Conservation (phyloP, 2,888 invertebrate genomes). For the Orchesellides sinensis region DNA sequence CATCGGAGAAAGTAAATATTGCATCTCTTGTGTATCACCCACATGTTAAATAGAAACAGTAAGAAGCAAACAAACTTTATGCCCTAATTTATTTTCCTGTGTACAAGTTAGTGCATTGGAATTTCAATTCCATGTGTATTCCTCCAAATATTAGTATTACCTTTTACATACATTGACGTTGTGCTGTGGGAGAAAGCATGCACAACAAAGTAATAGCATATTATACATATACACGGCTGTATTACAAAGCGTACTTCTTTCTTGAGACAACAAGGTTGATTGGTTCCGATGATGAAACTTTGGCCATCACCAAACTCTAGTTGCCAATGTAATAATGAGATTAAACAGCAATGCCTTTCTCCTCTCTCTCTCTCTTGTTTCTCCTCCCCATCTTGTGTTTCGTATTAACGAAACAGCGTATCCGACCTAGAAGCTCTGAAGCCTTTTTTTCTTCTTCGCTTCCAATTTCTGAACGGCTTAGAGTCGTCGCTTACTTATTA, state of each 20-base stretch:
- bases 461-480: neutral
- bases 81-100: neutral
- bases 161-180: too few species aligned
- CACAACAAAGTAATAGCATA: neutral
- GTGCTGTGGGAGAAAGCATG: neutral
- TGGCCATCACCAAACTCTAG: slow-evolving; percentile 52
- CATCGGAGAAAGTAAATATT: too few species aligned
- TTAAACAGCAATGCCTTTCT: slow-evolving; percentile 39
- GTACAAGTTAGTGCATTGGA: too few species aligned
- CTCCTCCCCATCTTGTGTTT: neutral
- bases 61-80: too few species aligned
- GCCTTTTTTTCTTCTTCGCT: neutral
- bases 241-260: neutral
- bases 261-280: slow-evolving; percentile 63
- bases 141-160: too few species aligned
- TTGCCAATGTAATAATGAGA: slow-evolving; percentile 61
- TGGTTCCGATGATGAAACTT: slow-evolving; percentile 63
- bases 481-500: slow-evolving; percentile 21
- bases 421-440: neutral
- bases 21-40: too few species aligned
- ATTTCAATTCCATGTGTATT: too few species aligned
- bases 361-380: neutral
- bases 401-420: neutral
- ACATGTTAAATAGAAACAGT: too few species aligned
- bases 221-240: neutral